phyloP scores from a whole-genome alignment of 2,888 invertebrate species.

The Andrena hattorfiana region DNA sequence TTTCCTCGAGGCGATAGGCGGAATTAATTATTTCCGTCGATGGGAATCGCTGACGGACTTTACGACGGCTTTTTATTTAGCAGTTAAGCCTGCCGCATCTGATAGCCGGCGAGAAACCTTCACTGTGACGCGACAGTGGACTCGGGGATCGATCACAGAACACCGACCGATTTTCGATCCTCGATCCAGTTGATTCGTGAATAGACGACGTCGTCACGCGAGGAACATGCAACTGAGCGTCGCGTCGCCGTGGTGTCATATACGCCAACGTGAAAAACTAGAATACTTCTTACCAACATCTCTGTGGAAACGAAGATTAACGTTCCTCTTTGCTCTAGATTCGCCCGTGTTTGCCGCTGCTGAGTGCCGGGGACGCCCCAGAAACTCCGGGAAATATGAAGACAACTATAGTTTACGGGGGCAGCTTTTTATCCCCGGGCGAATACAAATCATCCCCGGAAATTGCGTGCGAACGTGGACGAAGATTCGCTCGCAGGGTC shows the following conservation, averaged over 20 bases:
- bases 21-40: conserved; percentile 50
- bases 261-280: conserved; percentile 57
- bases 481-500: background rate
- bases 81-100: conserved; percentile 1
- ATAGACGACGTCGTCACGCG: background rate
- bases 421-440: conserved; percentile 44
- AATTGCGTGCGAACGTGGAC: conserved; percentile 33
- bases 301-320: conserved; percentile 69
- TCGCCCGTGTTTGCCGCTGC: conserved; percentile 43
- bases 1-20: conserved; percentile 36
- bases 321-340: conserved; percentile 62
- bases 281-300: conserved; percentile 65
- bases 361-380: conserved; percentile 47
- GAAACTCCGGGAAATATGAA: conserved; percentile 64
- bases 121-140: background rate
- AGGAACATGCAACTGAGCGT: background rate
- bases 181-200: background rate
- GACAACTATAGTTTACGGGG: conserved; percentile 57
- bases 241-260: conserved; percentile 31
- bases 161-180: background rate
- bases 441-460: conserved; percentile 57
- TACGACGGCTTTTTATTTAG: conserved; percentile 33
- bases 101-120: conserved; percentile 6
- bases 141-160: background rate
- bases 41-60: conserved; percentile 39